Evolutionary conservation across 2,113 vertebrate genomes (phyloP).

Genomic region (Mesembrinibis cayennensis): DNA sequence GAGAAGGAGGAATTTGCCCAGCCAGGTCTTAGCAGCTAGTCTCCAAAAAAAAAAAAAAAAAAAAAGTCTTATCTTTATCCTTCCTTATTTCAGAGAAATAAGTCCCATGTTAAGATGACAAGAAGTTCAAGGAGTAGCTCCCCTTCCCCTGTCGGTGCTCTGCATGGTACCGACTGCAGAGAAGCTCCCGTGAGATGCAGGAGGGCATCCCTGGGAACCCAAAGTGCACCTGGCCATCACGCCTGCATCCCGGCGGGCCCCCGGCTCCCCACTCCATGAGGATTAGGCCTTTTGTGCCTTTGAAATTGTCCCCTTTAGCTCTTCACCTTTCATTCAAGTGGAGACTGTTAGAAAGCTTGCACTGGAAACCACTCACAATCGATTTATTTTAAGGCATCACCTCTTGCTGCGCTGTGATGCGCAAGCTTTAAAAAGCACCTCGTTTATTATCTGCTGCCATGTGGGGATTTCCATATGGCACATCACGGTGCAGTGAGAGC

Average conservation of each 20-base stretch:
- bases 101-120: not conserved
- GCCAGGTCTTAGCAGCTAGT: not conserved
- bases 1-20: not conserved
- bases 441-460: not conserved
- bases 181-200: not conserved
- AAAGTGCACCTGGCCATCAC: accelerated
- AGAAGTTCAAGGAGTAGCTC: not conserved
- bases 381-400: slow-evolving; percentile 54
- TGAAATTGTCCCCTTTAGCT: not conserved
- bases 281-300: not conserved
- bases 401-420: slow-evolving; percentile 3
- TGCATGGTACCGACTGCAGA: not conserved
- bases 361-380: slow-evolving; percentile 17
- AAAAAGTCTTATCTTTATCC: not conserved
- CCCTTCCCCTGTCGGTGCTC: not conserved
- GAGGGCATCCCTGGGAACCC: not conserved
- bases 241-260: not conserved
- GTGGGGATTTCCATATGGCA: not conserved
- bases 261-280: not conserved
- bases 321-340: not conserved
- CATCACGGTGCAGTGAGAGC: not conserved
- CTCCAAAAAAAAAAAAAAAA: not conserved
- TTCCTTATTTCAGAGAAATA: not conserved
- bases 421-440: slow-evolving; percentile 38
- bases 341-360: not conserved